Percentiles rank a stretch among this genome's conserved stretches.
Conservation (phyloP, 2,797 vertebrate species). For the Gymnopithys bicolor region DNA sequence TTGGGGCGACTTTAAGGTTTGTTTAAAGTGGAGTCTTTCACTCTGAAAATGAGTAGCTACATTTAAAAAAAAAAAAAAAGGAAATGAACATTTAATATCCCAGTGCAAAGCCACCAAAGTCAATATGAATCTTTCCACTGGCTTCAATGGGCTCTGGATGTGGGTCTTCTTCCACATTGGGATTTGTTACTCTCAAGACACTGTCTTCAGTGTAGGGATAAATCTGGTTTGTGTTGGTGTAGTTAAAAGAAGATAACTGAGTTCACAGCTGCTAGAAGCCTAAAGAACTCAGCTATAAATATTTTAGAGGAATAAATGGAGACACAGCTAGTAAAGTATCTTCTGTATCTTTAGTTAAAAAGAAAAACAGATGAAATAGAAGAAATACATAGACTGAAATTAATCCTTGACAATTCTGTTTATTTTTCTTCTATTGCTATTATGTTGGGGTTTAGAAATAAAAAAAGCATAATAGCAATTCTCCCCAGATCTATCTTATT, state of each 20-base stretch:
- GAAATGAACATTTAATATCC: background rate
- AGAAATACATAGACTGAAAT: conserved; percentile 12
- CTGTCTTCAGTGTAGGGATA: background rate
- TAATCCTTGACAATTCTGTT: background rate
- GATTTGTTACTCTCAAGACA: conserved; percentile 30
- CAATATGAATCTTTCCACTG: background rate
- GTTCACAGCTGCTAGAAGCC: conserved; percentile 10
- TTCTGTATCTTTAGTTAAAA: conserved; percentile 9
- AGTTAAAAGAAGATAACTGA: conserved; percentile 37
- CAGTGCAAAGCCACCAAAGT: conserved; percentile 4
- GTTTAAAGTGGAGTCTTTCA: background rate
- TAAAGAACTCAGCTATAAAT: conserved; percentile 3
- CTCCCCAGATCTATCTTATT: background rate
- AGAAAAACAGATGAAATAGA: background rate
- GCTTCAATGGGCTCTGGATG: background rate
- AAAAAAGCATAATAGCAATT: background rate
- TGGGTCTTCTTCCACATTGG: background rate
- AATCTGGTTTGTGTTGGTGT: background rate
- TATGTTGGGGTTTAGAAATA: background rate
- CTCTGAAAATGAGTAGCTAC: background rate
- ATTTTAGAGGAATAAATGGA: conserved; percentile 16
- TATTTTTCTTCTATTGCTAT: background rate
- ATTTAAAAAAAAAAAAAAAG: background rate
- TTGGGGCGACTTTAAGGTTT: background rate
- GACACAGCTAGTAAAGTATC: background rate